Evolutionary conservation across 2,113 vertebrate species (phyloP), one percentile per base, ranked within the genome.

Genomic region (Melierax canorus): DNA sequence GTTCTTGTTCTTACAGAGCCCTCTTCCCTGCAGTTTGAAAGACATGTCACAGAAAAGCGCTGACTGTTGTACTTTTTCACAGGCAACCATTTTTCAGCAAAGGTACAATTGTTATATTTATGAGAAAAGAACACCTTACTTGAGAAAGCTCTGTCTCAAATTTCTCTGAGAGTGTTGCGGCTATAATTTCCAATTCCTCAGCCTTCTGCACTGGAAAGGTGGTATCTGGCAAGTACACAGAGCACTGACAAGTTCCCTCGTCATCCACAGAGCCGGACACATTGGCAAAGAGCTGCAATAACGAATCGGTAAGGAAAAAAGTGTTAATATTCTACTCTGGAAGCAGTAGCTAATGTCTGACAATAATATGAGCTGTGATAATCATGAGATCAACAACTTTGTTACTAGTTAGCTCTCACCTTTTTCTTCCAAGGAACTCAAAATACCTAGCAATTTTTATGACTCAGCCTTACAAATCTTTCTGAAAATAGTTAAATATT

Each of bases 81-180:
- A 53, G 43, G 66, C 41, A 88, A 75, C 36, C 59, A 62, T 88
- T 95, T 91, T 71, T 62, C 76, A 72, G 48, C 63, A 58, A 69
- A 91, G 26, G 55, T 43, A 22, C 14, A 60, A 36, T 9, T 36
- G 43, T 72, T 90, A 23, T 15, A 39, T 72, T 43, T 60, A 60
- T 45, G 32, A 73, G 23, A 85, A 96, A 86, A 81, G 24, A 80
- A 60, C 60, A 75, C 12, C 98, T 98, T 98, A 98, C 98, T 93
- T 97, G 97, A 43, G 97, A 97, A 92, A 98, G 96, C 43, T 98
- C 98, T n/a, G 4, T 77, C 55, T 98, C 94, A 46, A 98, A 97
- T 91, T 92, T 98, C 96, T 77, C 7, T 0, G 45, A 80, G 64
- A 98, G 97, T 0, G 5, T n/a, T 7, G 63, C 7, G 4, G 94